Evolutionary conservation across 2,888 invertebrate species (phyloP), one percentile per base, ranked within the genome.

Genomic region (Cosmorhoe ocellata): DNA sequence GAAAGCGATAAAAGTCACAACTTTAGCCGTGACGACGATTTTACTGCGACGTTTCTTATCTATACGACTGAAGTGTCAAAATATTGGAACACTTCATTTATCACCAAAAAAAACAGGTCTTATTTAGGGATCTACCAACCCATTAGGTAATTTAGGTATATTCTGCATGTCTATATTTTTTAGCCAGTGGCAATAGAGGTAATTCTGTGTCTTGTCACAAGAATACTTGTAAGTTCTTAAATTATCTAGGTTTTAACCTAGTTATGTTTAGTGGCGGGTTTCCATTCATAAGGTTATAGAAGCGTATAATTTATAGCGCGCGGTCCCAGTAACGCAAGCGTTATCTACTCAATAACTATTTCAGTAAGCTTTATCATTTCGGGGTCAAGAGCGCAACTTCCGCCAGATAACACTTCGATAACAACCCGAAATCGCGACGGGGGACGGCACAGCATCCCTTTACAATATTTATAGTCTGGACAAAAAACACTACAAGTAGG

Each of bases 321-420:
- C 59, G 59, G 58, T 59, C 60, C 48, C 59, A 45, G 38, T 46
- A 46, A 52, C 24, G 42, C 43, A 1, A 45, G 37, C 65, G 67
- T 76, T 77, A 74, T 71, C 76, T 50, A 57, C 45, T 43, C 52
- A 34, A 65, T 54, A 69, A 69, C 63, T 83, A 81, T 81, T 81
- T 77, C 61, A 63, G 72, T 78, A 67, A 68, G 55, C 61, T 61
- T 79, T 86, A 86, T 86, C 87, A 72, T 61, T 62, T 64, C 58
- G 78, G 72, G 88, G 88, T 87, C 88, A 89, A 88, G 88, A 89
- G 82, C 88, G 78, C 77, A 81, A 79, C 81, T 85, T 89, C 88
- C 89, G 84, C 76, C 69, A 67, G 86, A 86, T 85, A 84, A 71
- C 66, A 40, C 18, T 11, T 46, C 49, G 67, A 66, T 72, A 77